Conservation (phyloP, 1,140 invertebrate species). For the Hestina assimilis region DNA sequence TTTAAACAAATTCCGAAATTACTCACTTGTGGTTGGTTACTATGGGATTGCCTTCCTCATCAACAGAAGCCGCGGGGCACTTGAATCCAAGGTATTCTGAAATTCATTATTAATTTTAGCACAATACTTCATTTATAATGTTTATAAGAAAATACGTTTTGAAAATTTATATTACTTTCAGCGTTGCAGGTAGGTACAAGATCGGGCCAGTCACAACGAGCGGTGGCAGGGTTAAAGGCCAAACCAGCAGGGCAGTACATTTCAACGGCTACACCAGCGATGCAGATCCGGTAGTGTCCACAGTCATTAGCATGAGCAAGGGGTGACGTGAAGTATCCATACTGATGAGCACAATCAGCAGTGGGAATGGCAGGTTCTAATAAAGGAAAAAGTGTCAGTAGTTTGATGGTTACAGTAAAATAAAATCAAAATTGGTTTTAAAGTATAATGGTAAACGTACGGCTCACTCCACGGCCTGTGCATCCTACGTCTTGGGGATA, state of each 20-base stretch:
- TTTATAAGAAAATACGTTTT: background rate
- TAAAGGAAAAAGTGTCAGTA: background rate
- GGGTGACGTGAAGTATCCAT: conserved; percentile 86
- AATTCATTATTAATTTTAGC: background rate
- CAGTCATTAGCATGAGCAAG: conserved; percentile 73
- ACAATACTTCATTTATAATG: background rate
- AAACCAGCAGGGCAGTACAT: conserved; percentile 88
- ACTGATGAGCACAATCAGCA: conserved; percentile 89
- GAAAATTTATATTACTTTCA: conserved; percentile 77
- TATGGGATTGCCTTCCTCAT: conserved; percentile 6
- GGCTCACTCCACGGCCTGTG: conserved; percentile 80
- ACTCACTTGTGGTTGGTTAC: conserved; percentile 26
- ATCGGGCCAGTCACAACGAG: conserved; percentile 91
- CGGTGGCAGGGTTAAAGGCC: conserved; percentile 86
- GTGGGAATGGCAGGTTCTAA: conserved; percentile 79
- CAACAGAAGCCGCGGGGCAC: conserved; percentile 18
- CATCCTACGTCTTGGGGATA: conserved; percentile 90
- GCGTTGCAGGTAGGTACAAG: conserved; percentile 85
- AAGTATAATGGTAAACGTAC: conserved; percentile 78
- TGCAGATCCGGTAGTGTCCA: conserved; percentile 71
- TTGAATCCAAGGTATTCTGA: conserved; percentile 22
- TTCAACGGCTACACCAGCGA: conserved; percentile 82
- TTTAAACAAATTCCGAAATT: too few species aligned
- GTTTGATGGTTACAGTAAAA: background rate
- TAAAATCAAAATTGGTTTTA: background rate